These are phyloP conservation scores for Tangara arthus DNA, from an alignment of 2,797 vertebrate species.

Conservation along the genomic window DNA sequence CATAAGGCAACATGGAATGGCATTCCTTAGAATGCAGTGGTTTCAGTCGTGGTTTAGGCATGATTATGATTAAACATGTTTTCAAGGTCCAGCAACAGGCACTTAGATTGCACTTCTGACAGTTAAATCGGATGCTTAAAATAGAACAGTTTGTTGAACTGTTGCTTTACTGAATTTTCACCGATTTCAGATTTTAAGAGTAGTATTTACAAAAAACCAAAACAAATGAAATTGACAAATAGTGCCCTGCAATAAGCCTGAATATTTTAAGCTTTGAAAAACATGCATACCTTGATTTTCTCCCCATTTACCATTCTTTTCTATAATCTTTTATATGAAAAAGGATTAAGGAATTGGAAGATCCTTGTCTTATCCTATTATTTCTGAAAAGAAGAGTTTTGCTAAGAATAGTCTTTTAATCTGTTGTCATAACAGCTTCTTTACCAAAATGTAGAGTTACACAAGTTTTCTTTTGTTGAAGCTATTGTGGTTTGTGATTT, in stretches of 20 bases:
- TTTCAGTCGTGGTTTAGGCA: neutral
- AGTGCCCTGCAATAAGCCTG: neutral
- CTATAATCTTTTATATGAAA: neutral
- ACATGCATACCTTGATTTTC: neutral
- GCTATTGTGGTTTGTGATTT: neutral
- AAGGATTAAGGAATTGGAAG: constrained; percentile 33
- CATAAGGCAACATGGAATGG: neutral
- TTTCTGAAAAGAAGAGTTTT: constrained; percentile 31
- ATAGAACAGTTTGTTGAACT: neutral
- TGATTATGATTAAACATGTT: neutral
- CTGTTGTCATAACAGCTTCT: constrained; percentile 4
- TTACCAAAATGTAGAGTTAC: neutral
- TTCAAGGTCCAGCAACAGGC: neutral
- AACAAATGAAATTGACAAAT: neutral
- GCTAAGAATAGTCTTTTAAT: constrained; percentile 41
- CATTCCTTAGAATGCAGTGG: neutral
- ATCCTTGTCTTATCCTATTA: constrained; percentile 24
- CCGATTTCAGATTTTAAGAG: neutral
- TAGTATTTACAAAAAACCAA: neutral
- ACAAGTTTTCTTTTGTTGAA: neutral
- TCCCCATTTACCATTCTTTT: neutral
- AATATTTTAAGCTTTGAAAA: neutral
- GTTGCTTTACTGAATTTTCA: neutral
- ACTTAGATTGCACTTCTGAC: neutral
- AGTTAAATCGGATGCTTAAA: neutral